Evolutionary conservation across 64 coral and sea anemone genomes (phyloP).

Genomic region (Exaiptasia diaphana): DNA sequence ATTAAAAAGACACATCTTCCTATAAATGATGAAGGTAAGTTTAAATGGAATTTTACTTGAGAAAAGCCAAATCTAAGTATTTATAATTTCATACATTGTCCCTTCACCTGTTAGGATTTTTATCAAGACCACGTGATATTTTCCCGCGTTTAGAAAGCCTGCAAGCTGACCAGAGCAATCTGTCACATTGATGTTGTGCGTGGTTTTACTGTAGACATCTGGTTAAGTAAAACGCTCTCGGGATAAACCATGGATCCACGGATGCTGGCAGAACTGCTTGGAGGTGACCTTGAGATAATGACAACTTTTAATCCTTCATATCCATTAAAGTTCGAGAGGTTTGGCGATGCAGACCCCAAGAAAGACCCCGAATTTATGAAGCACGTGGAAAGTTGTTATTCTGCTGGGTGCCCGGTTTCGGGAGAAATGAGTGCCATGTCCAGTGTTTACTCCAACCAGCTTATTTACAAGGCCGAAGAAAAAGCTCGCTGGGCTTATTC

Average conservation of each 20-base stretch:
- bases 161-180: neutral
- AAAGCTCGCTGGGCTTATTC: constrained; percentile 68
- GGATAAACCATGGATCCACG: neutral
- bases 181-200: too few species aligned
- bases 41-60: too few species aligned
- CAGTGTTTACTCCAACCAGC: constrained; percentile 23
- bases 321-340: constrained; percentile 77
- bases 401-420: constrained; percentile 22
- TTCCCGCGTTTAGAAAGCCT: constrained; percentile 21
- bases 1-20: too few species aligned
- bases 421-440: constrained; percentile 22
- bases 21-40: too few species aligned
- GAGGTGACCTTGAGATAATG: constrained; percentile 45
- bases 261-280: constrained; percentile 52
- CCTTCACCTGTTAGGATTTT: too few species aligned
- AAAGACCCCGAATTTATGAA: constrained; percentile 60
- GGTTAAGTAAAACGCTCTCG: too few species aligned
- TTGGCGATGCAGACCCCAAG: constrained; percentile 36
- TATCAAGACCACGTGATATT: neutral
- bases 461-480: constrained; percentile 58
- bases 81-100: too few species aligned
- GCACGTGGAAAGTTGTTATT: neutral
- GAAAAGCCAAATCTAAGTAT: too few species aligned
- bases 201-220: too few species aligned
- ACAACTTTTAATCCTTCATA: constrained; percentile 71